Conservation (phyloP, 53 echinoderm and acorn worm species). For the Glandiceps talaboti region DNA sequence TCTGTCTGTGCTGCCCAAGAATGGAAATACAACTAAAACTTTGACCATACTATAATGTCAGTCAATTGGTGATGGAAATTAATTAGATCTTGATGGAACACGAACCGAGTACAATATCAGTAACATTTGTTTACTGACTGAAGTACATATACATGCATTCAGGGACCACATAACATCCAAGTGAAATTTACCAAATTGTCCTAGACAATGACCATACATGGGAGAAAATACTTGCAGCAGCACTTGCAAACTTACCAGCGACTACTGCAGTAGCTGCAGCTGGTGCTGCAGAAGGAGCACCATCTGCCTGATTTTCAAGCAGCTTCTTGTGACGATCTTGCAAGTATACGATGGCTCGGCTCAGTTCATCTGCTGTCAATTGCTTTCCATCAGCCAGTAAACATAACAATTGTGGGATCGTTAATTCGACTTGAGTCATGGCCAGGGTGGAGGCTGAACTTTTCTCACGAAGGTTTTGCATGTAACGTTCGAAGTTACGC, state of each 20-base stretch:
- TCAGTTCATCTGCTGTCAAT: conserved; percentile 72
- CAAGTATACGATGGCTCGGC: conserved; percentile 65
- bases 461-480: conserved; percentile 69
- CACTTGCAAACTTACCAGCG: not conserved
- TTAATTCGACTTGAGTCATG: conserved; percentile 37
- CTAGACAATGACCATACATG: no score
- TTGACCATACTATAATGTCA: no score
- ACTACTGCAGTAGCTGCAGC: not conserved
- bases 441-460: conserved; percentile 5
- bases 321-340: conserved; percentile 69
- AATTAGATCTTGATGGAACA: no score
- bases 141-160: no score
- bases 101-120: no score
- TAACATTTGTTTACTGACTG: no score
- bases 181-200: no score
- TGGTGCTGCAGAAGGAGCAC: no score
- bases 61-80: no score
- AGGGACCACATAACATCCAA: no score
- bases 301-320: conserved; percentile 33
- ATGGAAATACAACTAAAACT: no score
- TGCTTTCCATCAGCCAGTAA: conserved; percentile 88
- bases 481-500: conserved; percentile 87
- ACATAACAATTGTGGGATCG: conserved; percentile 84
- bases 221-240: conserved; percentile 2
- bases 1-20: no score